Conservation (phyloP, 2,797 vertebrate species). For the Borostomias antarcticus region DNA sequence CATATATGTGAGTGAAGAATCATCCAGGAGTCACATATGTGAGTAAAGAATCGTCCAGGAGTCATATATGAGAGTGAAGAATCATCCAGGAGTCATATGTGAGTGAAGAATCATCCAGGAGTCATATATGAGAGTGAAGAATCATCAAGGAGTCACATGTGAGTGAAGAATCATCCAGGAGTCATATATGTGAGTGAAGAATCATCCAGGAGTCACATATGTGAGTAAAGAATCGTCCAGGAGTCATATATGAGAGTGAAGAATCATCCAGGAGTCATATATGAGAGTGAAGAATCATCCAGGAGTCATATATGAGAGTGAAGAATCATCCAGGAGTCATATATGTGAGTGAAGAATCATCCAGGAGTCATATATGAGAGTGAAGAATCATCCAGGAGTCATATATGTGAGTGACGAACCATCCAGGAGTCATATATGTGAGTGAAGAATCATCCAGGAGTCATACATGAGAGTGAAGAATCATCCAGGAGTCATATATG, state of each 20-base stretch:
- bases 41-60: background rate
- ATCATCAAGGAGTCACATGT: background rate
- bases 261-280: background rate
- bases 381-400: background rate
- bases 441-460: background rate
- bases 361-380: background rate
- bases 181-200: background rate
- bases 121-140: too few species aligned
- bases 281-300: background rate
- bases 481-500: background rate
- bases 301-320: too few species aligned
- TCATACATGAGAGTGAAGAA: background rate
- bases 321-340: background rate
- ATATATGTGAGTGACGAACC: too few species aligned
- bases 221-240: background rate
- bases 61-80: background rate
- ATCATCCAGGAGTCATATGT: background rate
- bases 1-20: too few species aligned
- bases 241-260: background rate
- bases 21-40: too few species aligned
- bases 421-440: too few species aligned
- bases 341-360: background rate
- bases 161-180: background rate
- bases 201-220: background rate
- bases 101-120: background rate